These are phyloP conservation scores for Charina bottae DNA, from an alignment of 2,113 vertebrate genomes.

Conservation along the genomic window DNA sequence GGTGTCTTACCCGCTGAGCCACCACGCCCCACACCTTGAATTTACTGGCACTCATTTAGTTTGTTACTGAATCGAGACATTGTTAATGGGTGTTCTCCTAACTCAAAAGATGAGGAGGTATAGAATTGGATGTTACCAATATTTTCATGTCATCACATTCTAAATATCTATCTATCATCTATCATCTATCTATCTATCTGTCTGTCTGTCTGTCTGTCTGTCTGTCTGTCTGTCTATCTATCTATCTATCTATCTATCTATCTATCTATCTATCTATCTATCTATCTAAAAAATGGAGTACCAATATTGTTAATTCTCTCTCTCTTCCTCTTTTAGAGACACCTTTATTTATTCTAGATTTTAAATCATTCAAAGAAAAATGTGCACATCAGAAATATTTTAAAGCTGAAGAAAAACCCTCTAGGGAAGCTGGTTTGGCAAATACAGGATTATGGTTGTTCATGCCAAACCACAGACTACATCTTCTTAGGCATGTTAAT, in stretches of 20 bases:
- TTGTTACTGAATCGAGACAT: background rate
- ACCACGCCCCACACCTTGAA: too few relatives aligned
- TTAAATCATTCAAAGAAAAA: background rate
- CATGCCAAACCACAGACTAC: background rate
- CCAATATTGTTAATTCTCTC: background rate
- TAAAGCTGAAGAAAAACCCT: background rate
- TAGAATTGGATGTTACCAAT: background rate
- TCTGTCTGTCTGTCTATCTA: too few relatives aligned
- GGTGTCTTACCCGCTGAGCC: too few relatives aligned
- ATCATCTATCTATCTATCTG: background rate
- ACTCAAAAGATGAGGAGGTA: background rate
- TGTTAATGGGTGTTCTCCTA: background rate
- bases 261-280: background rate
- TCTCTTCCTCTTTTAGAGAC: background rate
- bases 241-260: background rate
- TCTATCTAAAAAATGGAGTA: too few relatives aligned
- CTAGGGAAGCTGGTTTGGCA: background rate
- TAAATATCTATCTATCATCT: too few relatives aligned
- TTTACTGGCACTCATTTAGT: background rate
- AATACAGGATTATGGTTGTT: conserved; percentile 5
- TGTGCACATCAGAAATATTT: background rate
- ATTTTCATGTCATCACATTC: background rate
- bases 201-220: background rate
- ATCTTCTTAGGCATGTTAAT: conserved; percentile 7
- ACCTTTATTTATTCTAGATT: background rate